Evolutionary conservation across 2,797 vertebrate species (phyloP).

Genomic region (Rhodeus uyekii): DNA sequence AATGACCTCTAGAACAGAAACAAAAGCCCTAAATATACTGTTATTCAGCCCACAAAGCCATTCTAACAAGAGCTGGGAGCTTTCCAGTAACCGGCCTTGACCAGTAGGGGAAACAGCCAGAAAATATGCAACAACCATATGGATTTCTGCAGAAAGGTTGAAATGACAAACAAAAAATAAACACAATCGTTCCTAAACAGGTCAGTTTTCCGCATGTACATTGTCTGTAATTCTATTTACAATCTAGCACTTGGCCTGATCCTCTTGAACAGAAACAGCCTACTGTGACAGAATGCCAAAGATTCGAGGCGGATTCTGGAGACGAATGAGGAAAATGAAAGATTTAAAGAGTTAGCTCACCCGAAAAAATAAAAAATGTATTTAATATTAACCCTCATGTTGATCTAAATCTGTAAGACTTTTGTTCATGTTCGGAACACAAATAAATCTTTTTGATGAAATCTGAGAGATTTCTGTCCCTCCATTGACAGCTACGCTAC

Average conservation of each 20-base stretch:
- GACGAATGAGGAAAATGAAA: background rate
- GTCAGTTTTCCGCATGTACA: background rate
- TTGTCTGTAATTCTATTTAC: slow-evolving; percentile 1
- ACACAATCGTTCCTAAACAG: background rate
- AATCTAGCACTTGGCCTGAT: slow-evolving; percentile 2
- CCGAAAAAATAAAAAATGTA: too few species aligned
- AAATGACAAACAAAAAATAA: slow-evolving; percentile 1
- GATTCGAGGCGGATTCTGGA: background rate
- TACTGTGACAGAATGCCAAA: background rate
- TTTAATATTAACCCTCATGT: too few species aligned
- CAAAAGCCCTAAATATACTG: slow-evolving; percentile 38
- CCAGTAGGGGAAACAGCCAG: slow-evolving; percentile 54
- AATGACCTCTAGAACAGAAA: slow-evolving; percentile 33
- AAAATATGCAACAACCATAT: slow-evolving; percentile 53
- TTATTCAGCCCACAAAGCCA: slow-evolving; percentile 41
- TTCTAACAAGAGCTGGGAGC: slow-evolving; percentile 51
- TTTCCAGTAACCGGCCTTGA: slow-evolving; percentile 62
- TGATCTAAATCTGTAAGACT: too few species aligned
- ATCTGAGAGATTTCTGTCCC: too few species aligned
- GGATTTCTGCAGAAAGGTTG: slow-evolving; percentile 67
- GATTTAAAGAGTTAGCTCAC: too few species aligned
- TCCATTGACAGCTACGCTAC: too few species aligned
- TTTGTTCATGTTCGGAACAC: too few species aligned
- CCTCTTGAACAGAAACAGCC: background rate
- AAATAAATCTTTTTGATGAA: too few species aligned